These are phyloP conservation scores for Gallinago undulata DNA, from an alignment of 2,113 vertebrate species.

Conservation along the genomic window DNA sequence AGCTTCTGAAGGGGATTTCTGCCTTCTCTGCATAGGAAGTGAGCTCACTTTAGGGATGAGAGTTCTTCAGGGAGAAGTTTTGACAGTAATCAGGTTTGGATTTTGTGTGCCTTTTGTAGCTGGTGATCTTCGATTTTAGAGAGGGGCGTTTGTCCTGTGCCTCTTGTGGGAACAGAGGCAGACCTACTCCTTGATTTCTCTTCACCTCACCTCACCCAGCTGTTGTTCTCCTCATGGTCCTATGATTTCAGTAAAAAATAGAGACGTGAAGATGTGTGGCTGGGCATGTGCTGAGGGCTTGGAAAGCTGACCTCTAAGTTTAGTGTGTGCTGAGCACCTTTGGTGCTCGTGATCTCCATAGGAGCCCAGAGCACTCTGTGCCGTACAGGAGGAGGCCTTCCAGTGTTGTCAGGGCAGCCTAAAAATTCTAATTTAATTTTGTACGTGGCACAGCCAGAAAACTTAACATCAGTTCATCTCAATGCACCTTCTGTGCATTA, in stretches of 20 bases:
- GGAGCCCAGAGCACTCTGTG: background rate
- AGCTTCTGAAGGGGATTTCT: background rate
- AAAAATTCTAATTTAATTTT: background rate
- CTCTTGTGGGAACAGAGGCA: constrained; percentile 15
- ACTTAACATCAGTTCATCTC: background rate
- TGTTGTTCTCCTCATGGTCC: constrained; percentile 26
- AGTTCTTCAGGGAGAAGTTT: background rate
- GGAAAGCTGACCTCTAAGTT: background rate
- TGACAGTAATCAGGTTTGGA: background rate
- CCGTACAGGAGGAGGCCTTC: background rate
- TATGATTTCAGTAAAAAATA: background rate
- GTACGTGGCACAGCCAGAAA: background rate
- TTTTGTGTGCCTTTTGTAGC: background rate
- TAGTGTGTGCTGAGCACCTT: background rate
- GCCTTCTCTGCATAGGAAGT: background rate
- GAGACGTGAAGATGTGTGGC: background rate
- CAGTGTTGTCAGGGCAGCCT: background rate
- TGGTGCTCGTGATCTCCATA: background rate
- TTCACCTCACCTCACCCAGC: constrained; percentile 7
- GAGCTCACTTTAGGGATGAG: background rate
- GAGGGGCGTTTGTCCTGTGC: background rate
- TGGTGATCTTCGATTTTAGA: background rate
- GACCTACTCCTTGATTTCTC: background rate
- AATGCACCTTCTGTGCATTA: background rate
- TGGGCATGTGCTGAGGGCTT: background rate